phyloP scores from a whole-genome alignment of 2,113 vertebrate genomes.

The Odontophorus gujanensis region DNA sequence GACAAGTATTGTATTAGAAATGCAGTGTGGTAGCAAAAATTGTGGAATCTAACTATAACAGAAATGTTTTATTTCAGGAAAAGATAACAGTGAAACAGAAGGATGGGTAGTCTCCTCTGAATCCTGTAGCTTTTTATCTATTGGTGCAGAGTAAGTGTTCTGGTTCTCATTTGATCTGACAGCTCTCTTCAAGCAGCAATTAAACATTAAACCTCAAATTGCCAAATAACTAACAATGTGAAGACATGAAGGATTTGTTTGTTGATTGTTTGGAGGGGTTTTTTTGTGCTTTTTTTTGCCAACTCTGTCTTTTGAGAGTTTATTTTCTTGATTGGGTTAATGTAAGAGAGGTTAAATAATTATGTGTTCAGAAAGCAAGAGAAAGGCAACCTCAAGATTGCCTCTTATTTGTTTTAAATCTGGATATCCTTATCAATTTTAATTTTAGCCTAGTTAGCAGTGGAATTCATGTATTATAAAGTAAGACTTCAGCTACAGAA shows the following conservation, averaged over 20 bases:
- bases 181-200: not conserved
- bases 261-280: not conserved
- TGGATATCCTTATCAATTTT: not conserved
- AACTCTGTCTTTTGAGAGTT: not conserved
- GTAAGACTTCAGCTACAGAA: not conserved
- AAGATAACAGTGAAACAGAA: conserved; percentile 88
- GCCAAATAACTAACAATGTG: not conserved
- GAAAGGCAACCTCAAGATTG: not conserved
- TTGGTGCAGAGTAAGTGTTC: conserved; percentile 90
- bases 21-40: not conserved
- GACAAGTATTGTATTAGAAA: not conserved
- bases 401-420: not conserved
- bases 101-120: conserved; percentile 99
- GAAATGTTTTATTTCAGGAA: conserved; percentile 71
- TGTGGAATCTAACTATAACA: not conserved
- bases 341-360: not conserved
- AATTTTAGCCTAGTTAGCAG: not conserved
- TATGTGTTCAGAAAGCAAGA: not conserved
- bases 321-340: not conserved
- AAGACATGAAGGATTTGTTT: not conserved
- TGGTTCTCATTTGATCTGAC: not conserved
- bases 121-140: conserved; percentile 98
- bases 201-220: not conserved
- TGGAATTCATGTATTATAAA: not conserved
- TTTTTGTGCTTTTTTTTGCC: not conserved